Base-by-base conservation (phyloP, 30 jellyfish, hydroid and myxozoan genomes). In the Aurelia coerulea region DNA sequence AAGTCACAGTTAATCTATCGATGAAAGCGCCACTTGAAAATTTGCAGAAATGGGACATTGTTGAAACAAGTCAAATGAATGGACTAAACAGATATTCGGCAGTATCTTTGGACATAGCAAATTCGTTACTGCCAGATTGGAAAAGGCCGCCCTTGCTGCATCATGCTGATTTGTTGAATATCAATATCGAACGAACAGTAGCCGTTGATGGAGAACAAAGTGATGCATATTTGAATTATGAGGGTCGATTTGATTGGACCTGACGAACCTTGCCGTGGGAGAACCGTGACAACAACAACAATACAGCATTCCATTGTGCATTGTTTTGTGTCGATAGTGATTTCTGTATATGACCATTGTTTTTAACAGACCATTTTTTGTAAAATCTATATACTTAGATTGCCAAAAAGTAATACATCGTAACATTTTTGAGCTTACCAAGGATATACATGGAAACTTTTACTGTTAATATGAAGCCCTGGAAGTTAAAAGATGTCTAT, bases 141-240 rank as follows among this genome's bases (percentile, higher is more conserved):
- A 82, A 82, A 39, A 68, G 91, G 54, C 80, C 91, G 10, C 91
- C 91, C 4, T 17, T 82, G 67, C 35, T 82, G 78, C 91, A 82
- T 18, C 91, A 82, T 52, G 91, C 91, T 0, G 91, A 82, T 54
- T 74, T 82, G 52, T 49, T 82, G 49, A 64, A 68, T 29, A 82
- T 82, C 42, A 68, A 82, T 31, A 10, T 68, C 13, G 91, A 68
- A 50, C 54, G 91, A 58, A 58, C 83, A 1, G 46, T 54, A 7
- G 78, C 46, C 18, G 31, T 50, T 33, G 59, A 52, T 11, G 70
- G 50, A 32, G 90, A 80, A 62, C 83, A 67, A 31, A 64, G 39
- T 12, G 42, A 51, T n/a, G 91, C 91, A 18, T 69, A 82, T 46
- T 70, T 82, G 78, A 82, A 70, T 58, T 54, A 82, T 33, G 91